phyloP scores from a whole-genome alignment of 2,113 vertebrate genomes.

The Pygoscelis adeliae region DNA sequence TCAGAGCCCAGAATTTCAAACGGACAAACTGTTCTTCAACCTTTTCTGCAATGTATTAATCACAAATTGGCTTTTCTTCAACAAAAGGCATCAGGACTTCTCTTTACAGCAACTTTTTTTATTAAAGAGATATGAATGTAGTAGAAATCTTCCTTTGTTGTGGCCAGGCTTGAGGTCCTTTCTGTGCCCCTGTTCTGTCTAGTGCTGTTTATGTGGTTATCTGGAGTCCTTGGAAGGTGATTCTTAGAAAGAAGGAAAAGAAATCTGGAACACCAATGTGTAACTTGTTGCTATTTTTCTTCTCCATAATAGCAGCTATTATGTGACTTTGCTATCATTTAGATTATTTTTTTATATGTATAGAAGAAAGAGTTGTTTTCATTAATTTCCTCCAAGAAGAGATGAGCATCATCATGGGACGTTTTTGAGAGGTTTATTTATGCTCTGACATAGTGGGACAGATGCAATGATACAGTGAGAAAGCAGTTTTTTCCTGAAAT shows the following conservation, averaged over 20 bases:
- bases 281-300: not conserved
- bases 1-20: not conserved
- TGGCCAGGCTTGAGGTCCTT: not conserved
- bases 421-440: not conserved
- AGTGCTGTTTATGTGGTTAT: not conserved
- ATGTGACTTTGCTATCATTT: not conserved
- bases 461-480: not conserved
- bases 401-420: not conserved
- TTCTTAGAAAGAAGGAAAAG: not conserved
- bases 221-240: not conserved
- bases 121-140: not conserved
- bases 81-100: not conserved
- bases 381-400: not conserved
- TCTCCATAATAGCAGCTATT: not conserved
- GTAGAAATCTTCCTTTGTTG: not conserved
- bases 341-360: not conserved
- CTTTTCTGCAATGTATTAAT: not conserved
- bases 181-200: not conserved
- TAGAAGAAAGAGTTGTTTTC: not conserved
- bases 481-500: not conserved
- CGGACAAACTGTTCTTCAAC: not conserved
- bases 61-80: not conserved
- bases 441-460: not conserved
- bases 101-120: not conserved
- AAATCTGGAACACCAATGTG: not conserved